phyloP scores from a whole-genome alignment of 2,888 invertebrate species.

The Teleogryllus oceanicus region DNA sequence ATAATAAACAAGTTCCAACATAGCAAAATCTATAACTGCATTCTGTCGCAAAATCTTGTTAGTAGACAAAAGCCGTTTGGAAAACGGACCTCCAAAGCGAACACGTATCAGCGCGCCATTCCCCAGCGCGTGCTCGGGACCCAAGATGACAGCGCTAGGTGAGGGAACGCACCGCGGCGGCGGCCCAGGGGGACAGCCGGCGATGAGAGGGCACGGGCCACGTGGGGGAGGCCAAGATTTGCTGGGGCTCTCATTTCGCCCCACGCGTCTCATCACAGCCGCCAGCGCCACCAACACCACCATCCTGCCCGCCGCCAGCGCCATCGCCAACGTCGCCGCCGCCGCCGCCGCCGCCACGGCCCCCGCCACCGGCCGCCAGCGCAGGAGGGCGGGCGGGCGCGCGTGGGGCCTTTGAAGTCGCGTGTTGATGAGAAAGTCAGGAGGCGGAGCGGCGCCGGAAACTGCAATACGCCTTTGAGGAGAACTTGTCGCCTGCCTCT shows the following conservation, averaged over 20 bases:
- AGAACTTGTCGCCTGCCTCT: constrained; percentile 10
- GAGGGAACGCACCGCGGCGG: neutral
- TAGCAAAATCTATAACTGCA: too few species aligned
- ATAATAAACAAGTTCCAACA: too few species aligned
- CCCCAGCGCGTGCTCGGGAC: neutral
- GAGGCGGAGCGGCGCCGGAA: constrained; percentile 18
- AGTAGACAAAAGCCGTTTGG: too few species aligned
- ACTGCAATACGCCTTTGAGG: constrained; percentile 18
- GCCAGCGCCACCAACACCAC: neutral
- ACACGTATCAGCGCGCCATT: neutral
- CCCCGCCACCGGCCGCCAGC: neutral
- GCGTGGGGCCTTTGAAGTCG: constrained; percentile 6
- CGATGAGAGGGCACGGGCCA: neutral
- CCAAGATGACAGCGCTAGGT: neutral
- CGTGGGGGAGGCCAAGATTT: neutral
- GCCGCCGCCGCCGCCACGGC: neutral
- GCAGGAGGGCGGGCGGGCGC: neutral
- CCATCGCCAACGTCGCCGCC: neutral
- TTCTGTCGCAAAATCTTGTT: too few species aligned
- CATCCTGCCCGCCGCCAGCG: neutral
- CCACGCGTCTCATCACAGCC: neutral
- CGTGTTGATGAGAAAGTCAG: constrained; percentile 18
- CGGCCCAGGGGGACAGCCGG: neutral
- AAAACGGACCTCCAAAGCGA: too few species aligned
- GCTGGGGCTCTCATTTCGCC: constrained; percentile 1